Evolutionary conservation across 1,140 invertebrate genomes (phyloP), one percentile per base, ranked within the genome.

Genomic region (Panagrolaimus sp.): DNA sequence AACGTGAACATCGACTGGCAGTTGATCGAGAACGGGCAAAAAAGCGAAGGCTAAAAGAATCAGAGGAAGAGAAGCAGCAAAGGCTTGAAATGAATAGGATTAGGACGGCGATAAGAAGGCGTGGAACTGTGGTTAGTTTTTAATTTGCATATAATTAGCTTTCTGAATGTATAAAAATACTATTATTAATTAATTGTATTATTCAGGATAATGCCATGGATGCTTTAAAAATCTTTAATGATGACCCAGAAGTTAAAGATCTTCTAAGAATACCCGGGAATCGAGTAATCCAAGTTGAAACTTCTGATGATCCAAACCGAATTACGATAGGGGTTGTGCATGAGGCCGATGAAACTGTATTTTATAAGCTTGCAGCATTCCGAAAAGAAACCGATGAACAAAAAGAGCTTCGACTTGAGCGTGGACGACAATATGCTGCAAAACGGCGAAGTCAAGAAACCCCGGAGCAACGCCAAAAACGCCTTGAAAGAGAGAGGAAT

Each of bases 261-360:
- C 5, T 58, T 0, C 5, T 58, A 28, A 28, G 28, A 8, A 58
- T 26, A 8, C 52, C 52, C 10, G 52, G 28, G 52, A 58, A 58
- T 58, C 52, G 52, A n/a, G 52, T 58, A 26, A 28, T 58, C 12
- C 52, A 58, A 28, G 1, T 58, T 21, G 52, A 58, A 21, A 58
- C 21, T 5, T 10, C 52, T 21, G 28, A 17, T 58, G 52, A 58
- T 12, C 52, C 52, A 12, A 58, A 12, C 10, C 52, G 52, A 28
- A 58, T 58, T 21, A 58, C 52, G 1, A 58, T 58, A n/a, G 52
- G 52, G 17, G 52, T 58, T 21, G 52, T 58, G 17, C 14, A 58
- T 58, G 52, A 58, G 3, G 52, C 52, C 4, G 21, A 58, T 21
- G 21, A 21, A 26, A 21, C 52, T 12, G 21, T 58, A 26, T 21